Conservation (phyloP, 2,797 vertebrate species). For the Ficedula albicollis region DNA sequence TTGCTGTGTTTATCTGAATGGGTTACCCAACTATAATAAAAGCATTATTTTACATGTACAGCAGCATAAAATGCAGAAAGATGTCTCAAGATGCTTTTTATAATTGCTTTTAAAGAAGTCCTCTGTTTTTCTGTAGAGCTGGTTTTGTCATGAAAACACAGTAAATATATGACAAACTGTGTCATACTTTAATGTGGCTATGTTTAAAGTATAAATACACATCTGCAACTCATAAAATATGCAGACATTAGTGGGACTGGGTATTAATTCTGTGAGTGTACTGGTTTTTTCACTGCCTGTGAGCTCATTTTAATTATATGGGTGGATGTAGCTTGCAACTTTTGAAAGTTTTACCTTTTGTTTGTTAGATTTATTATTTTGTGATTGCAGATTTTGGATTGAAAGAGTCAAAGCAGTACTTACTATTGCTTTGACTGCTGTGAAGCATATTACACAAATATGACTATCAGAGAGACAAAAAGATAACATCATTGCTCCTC, state of each 20-base stretch:
- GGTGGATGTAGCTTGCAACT: not conserved
- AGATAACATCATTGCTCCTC: not conserved
- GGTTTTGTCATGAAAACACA: slow-evolving; percentile 33
- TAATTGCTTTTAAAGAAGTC: slow-evolving; percentile 7
- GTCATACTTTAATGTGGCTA: not conserved
- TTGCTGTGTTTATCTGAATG: not conserved
- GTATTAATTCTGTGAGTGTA: slow-evolving; percentile 35
- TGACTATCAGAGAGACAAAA: not conserved
- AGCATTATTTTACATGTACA: not conserved
- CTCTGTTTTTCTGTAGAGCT: not conserved
- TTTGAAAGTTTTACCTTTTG: not conserved
- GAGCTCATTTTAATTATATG: slow-evolving; percentile 24
- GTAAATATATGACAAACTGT: not conserved
- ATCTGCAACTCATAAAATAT: slow-evolving; percentile 61
- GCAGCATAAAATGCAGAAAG: not conserved
- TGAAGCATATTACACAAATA: not conserved
- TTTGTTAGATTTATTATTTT: not conserved
- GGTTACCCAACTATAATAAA: not conserved
- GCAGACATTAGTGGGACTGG: slow-evolving; percentile 25
- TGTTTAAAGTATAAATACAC: slow-evolving; percentile 42
- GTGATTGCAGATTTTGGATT: not conserved
- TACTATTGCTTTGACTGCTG: not conserved
- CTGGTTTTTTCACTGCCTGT: not conserved
- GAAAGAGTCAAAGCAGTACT: not conserved
- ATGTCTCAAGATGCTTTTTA: slow-evolving; percentile 8